Conservation (phyloP, 2,797 vertebrate genomes). For the Scleropages formosus region DNA sequence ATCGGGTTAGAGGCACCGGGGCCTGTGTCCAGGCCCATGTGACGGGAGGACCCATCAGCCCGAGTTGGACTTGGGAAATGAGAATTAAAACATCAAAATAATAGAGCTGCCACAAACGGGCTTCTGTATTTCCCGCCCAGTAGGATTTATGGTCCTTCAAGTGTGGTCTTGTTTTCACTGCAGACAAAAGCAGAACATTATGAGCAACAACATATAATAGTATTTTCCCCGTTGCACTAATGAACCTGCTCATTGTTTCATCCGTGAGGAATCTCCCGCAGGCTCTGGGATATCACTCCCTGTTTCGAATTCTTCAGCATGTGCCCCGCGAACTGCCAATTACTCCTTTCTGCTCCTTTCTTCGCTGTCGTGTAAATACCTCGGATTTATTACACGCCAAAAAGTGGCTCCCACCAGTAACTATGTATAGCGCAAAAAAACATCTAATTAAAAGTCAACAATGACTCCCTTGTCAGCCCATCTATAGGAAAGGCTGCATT, state of each 20-base stretch:
- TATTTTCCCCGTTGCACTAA: not conserved
- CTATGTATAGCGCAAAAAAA: conserved; percentile 27
- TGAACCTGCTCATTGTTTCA: conserved; percentile 14
- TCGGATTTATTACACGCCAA: conserved; percentile 45
- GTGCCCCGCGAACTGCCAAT: conserved; percentile 61
- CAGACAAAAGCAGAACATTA: not conserved
- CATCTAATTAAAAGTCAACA: conserved; percentile 16
- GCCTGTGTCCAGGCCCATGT: not conserved
- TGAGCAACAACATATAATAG: not conserved
- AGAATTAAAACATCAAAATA: too few species aligned
- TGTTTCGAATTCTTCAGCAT: conserved; percentile 57
- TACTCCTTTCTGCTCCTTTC: conserved; percentile 45
- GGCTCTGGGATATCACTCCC: conserved; percentile 47
- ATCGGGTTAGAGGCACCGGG: conserved; percentile 41
- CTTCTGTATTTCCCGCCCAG: not conserved
- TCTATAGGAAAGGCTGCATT: conserved; percentile 12
- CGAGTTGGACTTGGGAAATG: too few species aligned
- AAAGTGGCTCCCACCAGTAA: conserved; percentile 46
- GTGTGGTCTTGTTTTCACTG: conserved; percentile 10
- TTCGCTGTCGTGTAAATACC: conserved; percentile 36
- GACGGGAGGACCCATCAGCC: too few species aligned
- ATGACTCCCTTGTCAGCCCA: conserved; percentile 6
- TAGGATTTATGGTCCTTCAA: not conserved
- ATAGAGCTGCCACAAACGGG: not conserved
- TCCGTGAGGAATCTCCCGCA: not conserved